These are phyloP conservation scores for Tolypeutes matacus DNA, from an alignment of 2,797 vertebrate genomes.

Conservation along the genomic window DNA sequence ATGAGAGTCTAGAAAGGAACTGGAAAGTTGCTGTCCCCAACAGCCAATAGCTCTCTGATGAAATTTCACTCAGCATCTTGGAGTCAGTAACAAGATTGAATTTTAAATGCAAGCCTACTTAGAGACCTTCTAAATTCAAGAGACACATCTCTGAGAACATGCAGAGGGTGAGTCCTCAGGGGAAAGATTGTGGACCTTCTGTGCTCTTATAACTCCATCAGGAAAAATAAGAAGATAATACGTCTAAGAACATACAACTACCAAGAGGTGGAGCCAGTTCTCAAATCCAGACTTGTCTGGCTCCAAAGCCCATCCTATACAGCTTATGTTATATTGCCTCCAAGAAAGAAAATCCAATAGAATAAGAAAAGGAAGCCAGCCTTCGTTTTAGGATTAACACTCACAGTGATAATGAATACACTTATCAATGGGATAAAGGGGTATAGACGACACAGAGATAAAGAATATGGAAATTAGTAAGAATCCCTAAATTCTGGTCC, in stretches of 20 bases:
- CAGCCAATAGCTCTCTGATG: rapidly evolving
- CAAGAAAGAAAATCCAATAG: background rate
- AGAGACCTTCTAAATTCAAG: background rate
- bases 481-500: background rate
- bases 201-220: background rate
- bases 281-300: background rate
- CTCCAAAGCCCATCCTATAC: background rate
- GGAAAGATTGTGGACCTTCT: background rate
- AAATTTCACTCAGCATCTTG: background rate
- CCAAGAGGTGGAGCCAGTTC: background rate
- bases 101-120: background rate
- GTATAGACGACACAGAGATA: no score
- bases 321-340: background rate
- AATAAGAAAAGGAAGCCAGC: background rate
- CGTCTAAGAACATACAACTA: background rate
- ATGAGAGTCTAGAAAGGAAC: background rate
- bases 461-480: background rate
- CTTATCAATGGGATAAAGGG: background rate
- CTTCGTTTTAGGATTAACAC: background rate
- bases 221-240: background rate
- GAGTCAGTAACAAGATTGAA: background rate
- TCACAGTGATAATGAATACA: background rate
- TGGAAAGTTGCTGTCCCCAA: background rate
- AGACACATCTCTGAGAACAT: background rate
- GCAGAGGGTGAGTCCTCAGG: background rate